Evolutionary conservation across 2,797 vertebrate species (phyloP).

Genomic region (Odontamblyopus rebecca): DNA sequence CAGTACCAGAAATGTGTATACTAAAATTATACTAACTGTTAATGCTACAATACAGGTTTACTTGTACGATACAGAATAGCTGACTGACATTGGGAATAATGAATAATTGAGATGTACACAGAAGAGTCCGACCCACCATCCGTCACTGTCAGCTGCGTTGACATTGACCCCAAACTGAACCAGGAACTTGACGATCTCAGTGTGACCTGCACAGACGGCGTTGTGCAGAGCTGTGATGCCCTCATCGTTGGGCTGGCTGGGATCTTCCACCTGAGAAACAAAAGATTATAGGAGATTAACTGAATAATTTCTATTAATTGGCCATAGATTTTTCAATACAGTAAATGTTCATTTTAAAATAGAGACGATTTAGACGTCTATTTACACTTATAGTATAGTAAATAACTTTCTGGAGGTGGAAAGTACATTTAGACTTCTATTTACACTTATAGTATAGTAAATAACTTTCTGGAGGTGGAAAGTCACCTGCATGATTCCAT

Average conservation of each 20-base stretch:
- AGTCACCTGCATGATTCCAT: too few relatives aligned
- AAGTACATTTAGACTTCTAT: too few relatives aligned
- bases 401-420: too few relatives aligned
- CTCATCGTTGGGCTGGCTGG: constrained; percentile 94
- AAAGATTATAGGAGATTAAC: background rate
- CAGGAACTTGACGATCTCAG: constrained; percentile 94
- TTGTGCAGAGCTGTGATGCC: constrained; percentile 97
- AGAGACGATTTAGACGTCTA: too few relatives aligned
- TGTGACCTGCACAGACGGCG: constrained; percentile 94
- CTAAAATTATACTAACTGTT: too few relatives aligned
- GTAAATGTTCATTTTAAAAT: too few relatives aligned
- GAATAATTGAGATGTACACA: background rate
- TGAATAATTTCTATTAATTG: too few relatives aligned
- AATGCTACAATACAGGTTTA: background rate
- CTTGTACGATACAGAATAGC: background rate
- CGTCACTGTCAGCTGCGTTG: constrained; percentile 95
- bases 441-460: too few relatives aligned
- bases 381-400: too few relatives aligned
- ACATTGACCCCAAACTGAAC: constrained; percentile 97
- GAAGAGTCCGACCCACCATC: constrained; percentile 81
- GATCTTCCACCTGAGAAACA: constrained; percentile 87
- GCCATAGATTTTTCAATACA: too few relatives aligned
- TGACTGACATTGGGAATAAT: background rate
- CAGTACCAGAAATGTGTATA: too few relatives aligned
- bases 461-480: too few relatives aligned